Evolutionary conservation across 2,113 vertebrate species (phyloP).

Genomic region (Morphnarchus princeps): DNA sequence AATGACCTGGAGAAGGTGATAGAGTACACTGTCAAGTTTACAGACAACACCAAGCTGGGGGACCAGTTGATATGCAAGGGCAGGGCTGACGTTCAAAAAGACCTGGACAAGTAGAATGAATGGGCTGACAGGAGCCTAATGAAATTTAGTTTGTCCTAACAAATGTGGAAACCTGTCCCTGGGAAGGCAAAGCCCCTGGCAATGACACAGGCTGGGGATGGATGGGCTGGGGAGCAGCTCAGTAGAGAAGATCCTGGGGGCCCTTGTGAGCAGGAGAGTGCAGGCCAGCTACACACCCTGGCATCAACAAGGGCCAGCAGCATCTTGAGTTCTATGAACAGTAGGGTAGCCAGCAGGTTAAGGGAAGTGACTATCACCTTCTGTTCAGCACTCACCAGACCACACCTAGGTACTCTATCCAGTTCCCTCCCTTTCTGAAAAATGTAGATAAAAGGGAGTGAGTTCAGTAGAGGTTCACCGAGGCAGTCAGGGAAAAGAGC

Average conservation of each 20-base stretch:
- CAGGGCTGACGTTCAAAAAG: background rate
- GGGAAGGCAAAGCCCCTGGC: background rate
- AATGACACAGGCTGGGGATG: background rate
- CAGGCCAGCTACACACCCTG: background rate
- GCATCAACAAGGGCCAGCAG: background rate
- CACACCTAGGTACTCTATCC: background rate
- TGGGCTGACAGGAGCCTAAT: background rate
- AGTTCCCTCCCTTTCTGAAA: background rate
- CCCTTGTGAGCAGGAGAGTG: background rate
- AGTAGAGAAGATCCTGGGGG: background rate
- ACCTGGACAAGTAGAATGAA: background rate
- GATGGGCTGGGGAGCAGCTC: background rate
- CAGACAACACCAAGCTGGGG: background rate
- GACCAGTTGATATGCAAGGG: background rate
- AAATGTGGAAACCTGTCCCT: background rate
- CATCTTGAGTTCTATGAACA: background rate
- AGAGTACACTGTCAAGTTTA: background rate
- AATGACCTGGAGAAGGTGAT: background rate
- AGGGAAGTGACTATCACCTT: background rate
- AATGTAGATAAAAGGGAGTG: background rate
- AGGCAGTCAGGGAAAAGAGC: background rate
- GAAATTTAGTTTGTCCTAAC: background rate
- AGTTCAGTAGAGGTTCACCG: background rate
- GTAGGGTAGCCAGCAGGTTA: background rate
- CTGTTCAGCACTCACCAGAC: background rate